Percentiles rank a stretch among this genome's conserved stretches.
phyloP scores from a whole-genome alignment of 2,113 vertebrate genomes.

The Ivindomyrus marchei region DNA sequence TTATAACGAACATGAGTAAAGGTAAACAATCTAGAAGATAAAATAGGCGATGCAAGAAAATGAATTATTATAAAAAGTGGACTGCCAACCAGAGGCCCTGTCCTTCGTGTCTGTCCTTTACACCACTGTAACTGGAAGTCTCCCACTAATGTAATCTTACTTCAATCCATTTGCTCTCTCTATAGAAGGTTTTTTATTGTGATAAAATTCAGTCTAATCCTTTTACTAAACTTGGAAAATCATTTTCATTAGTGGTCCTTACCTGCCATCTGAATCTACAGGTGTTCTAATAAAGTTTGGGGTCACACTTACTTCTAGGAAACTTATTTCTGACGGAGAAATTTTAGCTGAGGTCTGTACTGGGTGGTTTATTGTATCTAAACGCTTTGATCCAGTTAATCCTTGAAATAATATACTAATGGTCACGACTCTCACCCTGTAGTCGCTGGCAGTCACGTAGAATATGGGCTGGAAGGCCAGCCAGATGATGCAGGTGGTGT shows the following conservation, averaged over 20 bases:
- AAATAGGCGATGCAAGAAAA: neutral
- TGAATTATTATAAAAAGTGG: neutral
- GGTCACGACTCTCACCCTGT: slow-evolving; percentile 72
- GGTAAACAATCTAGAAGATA: neutral
- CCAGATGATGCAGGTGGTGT: slow-evolving; percentile 99
- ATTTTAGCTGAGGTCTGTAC: neutral
- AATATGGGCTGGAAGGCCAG: slow-evolving; percentile 97
- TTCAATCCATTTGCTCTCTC: slow-evolving; percentile 41
- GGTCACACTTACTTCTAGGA: neutral
- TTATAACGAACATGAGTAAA: neutral
- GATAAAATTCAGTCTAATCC: slow-evolving; percentile 34
- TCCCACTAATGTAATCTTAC: slow-evolving; percentile 5
- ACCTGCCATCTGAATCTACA: slow-evolving; percentile 28
- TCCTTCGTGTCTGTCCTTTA: neutral
- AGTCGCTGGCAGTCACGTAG: slow-evolving; percentile 96
- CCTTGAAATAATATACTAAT: neutral
- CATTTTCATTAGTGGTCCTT: slow-evolving; percentile 45
- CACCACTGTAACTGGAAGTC: neutral
- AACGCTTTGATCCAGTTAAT: neutral
- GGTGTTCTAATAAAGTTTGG: slow-evolving; percentile 24
- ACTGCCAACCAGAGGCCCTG: neutral
- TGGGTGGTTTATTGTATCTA: neutral
- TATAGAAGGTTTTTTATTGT: slow-evolving; percentile 21
- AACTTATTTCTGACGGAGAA: neutral
- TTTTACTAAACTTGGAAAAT: slow-evolving; percentile 35